Evolutionary conservation across 2,797 vertebrate genomes (phyloP).

Genomic region (Falco berigora): DNA sequence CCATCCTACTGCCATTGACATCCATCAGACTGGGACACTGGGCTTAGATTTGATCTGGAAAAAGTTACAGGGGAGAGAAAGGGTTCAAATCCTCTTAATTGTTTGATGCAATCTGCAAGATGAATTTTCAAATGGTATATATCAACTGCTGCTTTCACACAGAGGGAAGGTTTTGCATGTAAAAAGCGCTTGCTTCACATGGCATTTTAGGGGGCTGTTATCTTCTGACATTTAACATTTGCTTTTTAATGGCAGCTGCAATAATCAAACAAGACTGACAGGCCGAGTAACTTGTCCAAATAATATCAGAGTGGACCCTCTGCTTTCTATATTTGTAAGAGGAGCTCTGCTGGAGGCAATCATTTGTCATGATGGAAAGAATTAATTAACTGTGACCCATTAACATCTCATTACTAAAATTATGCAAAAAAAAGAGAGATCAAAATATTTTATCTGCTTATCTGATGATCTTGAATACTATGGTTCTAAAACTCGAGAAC

Average conservation of each 20-base stretch:
- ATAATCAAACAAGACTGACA: conserved; percentile 36
- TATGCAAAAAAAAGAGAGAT: not conserved
- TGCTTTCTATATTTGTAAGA: not conserved
- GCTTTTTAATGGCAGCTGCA: conserved; percentile 12
- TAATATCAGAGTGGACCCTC: not conserved
- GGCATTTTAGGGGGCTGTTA: not conserved
- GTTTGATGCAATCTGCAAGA: not conserved
- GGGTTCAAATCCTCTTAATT: not conserved
- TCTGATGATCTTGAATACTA: not conserved
- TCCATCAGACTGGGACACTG: not conserved
- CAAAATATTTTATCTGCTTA: not conserved
- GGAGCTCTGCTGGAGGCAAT: not conserved
- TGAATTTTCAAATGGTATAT: not conserved
- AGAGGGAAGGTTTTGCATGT: not conserved
- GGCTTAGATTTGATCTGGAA: not conserved
- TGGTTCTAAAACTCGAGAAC: not conserved
- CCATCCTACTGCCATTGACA: not conserved
- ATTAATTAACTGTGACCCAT: not conserved
- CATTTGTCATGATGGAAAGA: not conserved
- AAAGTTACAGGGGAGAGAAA: not conserved
- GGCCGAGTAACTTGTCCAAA: conserved; percentile 16
- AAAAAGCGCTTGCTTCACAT: not conserved
- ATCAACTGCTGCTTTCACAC: not conserved
- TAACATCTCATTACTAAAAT: not conserved
- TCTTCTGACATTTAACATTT: conserved; percentile 41